Evolutionary conservation across 2,797 vertebrate genomes (phyloP).

Genomic region (Thunnus albacares): DNA sequence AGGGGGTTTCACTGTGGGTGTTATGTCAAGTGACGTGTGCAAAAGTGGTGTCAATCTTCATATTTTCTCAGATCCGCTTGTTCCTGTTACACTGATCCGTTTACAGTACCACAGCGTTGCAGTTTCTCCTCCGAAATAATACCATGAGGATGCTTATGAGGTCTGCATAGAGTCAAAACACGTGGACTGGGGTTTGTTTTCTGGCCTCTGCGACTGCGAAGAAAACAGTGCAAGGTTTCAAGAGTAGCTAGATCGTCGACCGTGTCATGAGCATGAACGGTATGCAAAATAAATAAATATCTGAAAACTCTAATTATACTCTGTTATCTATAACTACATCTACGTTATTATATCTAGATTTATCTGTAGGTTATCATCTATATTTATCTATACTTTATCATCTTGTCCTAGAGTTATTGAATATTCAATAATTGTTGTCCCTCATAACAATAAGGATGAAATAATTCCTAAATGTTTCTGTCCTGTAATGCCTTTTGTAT

Average conservation of each 20-base stretch:
- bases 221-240: constrained; percentile 59
- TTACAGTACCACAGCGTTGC: constrained; percentile 47
- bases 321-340: constrained; percentile 69
- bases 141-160: constrained; percentile 56
- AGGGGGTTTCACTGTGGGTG: constrained; percentile 16
- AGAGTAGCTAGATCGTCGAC: constrained; percentile 55
- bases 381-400: constrained; percentile 69
- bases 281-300: constrained; percentile 74
- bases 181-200: constrained; percentile 61
- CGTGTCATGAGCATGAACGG: constrained; percentile 54
- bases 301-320: constrained; percentile 69
- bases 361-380: constrained; percentile 66
- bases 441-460: constrained; percentile 63
- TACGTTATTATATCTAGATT: constrained; percentile 69
- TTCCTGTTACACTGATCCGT: constrained; percentile 22
- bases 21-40: constrained; percentile 59
- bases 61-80: constrained; percentile 40
- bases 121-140: constrained; percentile 47
- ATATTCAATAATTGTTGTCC: constrained; percentile 67
- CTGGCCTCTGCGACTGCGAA: constrained; percentile 55
- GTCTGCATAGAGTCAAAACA: constrained; percentile 82
- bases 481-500: constrained; percentile 44
- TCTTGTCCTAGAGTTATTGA: constrained; percentile 69
- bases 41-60: constrained; percentile 55
- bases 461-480: constrained; percentile 49